Base-by-base conservation (phyloP, 2,888 invertebrate species). In the Euzophera pinguis region DNA sequence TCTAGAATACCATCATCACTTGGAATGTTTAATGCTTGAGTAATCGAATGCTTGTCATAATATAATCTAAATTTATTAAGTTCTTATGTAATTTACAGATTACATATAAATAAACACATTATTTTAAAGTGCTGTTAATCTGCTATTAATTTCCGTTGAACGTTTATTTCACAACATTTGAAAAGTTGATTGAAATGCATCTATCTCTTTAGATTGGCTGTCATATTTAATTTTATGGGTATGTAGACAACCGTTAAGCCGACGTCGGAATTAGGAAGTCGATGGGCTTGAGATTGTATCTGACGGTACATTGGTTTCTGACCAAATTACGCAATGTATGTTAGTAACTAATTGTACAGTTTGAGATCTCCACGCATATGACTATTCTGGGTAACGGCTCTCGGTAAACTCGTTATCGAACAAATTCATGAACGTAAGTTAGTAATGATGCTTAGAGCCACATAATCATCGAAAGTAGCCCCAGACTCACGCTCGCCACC, bases 321-420 rank as follows among this genome's bases (percentile, higher is more conserved):
- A 78, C 71, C 69, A 79, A 81, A 83, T 83, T 78, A 77, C 71
- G 68, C 70, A 73, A 75, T 69, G 71, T 71, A 73, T 70, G 78
- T 75, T 73, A 68, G 66, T 73, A 68, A 78, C 78, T 87, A 88
- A 87, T 85, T 84, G 81, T 72, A 74, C 73, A 63, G 72, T 69
- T 71, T 69, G 68, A 69, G 63, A 61, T 63, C 63, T 69, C 70
- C 74, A 65, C 68, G 68, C 67, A 67, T 72, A 62, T 68, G 75
- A 75, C 81, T 75, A 82, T 80, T 78, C 67, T 61, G 62, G 59
- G 65, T 81, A 86, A 88, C 84, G 87, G 86, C 67, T 65, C 65
- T 71, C 60, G 61, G n/a, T 67, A 74, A 78, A 82, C 81, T 84
- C 69, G 81, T 84, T 82, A 81, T 73, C 73, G 71, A 76, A 79